Evolutionary conservation across 2,888 invertebrate genomes (phyloP), one percentile per base, ranked within the genome.

Genomic region (Nudaria mundana): DNA sequence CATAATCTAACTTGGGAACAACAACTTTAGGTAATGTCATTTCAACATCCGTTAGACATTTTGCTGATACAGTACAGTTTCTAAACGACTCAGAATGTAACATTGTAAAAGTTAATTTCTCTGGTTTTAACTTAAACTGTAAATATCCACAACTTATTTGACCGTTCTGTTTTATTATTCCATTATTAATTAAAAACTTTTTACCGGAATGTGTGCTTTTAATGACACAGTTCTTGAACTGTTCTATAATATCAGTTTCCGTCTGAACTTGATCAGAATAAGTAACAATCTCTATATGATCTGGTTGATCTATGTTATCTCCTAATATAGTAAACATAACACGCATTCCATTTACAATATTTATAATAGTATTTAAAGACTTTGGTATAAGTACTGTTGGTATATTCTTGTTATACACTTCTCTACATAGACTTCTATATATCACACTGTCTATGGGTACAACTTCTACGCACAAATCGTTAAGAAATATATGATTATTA

Each of bases 171-270:
- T 91, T 82, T 0, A 81, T 71, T 48, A 90, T 72, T 7, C 82
- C 76, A 34, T 90, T 80, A 66, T 92, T 93, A 15, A 93, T 78
- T 1, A 92, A 57, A 30, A 92, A 77, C 64, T 82, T 82, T 49
- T 87, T 80, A 2, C 85, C 78, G 1, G 81, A 84, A 63, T 79
- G 81, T 40, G 89, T 89, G 48, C 70, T 83, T 10, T 86, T 77
- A 12, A 89, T 81, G 1, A 92, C 81, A 63, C 84, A 90, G 38
- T 71, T 75, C 59, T 91, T 91, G 53, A 92, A 90, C 15, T 67
- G 79, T 37, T 89, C 81, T 40, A 90, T 67, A 8, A 86, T 61
- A 32, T 81, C 77, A 1, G 45, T 57, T 44, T 86, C 83, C 1
- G 63, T 61, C 33, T 81, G 78, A 2, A 52, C 48, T 52, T 72